phyloP scores from a whole-genome alignment of 2,888 invertebrate species.

The Drymonia ruficornis region DNA sequence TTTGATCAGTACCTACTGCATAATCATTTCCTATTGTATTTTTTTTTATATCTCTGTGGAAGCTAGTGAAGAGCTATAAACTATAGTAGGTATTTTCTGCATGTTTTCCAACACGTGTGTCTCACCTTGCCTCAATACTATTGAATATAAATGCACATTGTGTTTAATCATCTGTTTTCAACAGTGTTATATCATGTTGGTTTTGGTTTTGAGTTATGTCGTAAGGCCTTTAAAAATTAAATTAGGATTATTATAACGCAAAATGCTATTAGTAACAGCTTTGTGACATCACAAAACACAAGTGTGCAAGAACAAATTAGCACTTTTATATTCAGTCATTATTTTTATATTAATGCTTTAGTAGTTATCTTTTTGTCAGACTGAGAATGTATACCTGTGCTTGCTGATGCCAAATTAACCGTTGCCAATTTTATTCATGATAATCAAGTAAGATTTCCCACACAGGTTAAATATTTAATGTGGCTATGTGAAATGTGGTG shows the following conservation, averaged over 20 bases:
- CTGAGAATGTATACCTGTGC: conserved; percentile 51
- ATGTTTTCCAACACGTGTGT: neutral
- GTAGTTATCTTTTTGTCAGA: conserved; percentile 41
- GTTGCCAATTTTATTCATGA: conserved; percentile 59
- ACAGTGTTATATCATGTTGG: too few relatives aligned
- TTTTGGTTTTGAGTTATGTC: too few relatives aligned
- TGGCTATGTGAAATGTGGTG: conserved; percentile 14
- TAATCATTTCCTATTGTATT: too few relatives aligned
- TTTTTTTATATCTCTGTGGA: too few relatives aligned
- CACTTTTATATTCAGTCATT: conserved; percentile 22
- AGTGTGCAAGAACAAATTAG: conserved; percentile 25
- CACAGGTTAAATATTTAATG: too few relatives aligned
- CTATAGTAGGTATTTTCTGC: too few relatives aligned
- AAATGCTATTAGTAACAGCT: conserved; percentile 16
- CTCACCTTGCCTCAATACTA: neutral
- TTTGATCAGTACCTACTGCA: too few relatives aligned
- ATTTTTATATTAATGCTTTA: conserved; percentile 29
- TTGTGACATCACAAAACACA: conserved; percentile 13
- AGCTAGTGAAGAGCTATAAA: too few relatives aligned
- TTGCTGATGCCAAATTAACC: conserved; percentile 66
- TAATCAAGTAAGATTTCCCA: conserved; percentile 24
- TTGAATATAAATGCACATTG: too few relatives aligned
- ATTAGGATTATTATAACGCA: neutral
- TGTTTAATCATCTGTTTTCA: too few relatives aligned
- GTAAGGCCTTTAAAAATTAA: neutral